Percentiles rank a stretch among this genome's conserved stretches.
Evolutionary conservation across 2,888 invertebrate species (phyloP).

Genomic region (Gortyna flavago): DNA sequence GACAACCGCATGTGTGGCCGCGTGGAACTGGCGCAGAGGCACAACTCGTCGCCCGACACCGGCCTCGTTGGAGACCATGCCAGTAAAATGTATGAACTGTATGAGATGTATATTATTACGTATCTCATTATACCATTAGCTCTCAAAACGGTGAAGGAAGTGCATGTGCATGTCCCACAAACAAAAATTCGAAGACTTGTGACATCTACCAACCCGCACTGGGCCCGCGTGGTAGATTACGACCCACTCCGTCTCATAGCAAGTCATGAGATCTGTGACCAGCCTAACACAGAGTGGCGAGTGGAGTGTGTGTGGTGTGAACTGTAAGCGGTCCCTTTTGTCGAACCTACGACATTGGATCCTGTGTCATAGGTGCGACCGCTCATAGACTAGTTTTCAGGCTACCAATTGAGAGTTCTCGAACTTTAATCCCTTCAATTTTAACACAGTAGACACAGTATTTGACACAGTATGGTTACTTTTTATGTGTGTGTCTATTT

Average conservation of each 20-base stretch:
- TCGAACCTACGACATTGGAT: not conserved
- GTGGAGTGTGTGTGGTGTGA: not conserved
- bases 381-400: not conserved
- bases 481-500: too few species aligned
- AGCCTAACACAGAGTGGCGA: not conserved
- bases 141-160: not conserved
- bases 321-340: too few species aligned
- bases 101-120: too few species aligned
- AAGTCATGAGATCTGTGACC: not conserved
- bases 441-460: too few species aligned
- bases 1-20: slow-evolving; percentile 82
- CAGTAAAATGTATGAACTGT: slow-evolving; percentile 78
- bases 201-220: too few species aligned
- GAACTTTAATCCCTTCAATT: not conserved
- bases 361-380: not conserved
- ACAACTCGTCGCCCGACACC: slow-evolving; percentile 88
- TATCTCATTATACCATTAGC: not conserved
- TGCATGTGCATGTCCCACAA: not conserved
- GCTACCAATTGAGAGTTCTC: not conserved
- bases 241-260: not conserved
- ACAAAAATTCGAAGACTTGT: too few species aligned
- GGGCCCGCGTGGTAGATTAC: too few species aligned
- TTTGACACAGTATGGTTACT: not conserved
- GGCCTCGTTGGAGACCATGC: slow-evolving; percentile 82
- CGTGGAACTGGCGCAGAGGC: slow-evolving; percentile 84